phyloP scores from a whole-genome alignment of 1,140 invertebrate genomes.

The Pseudoatta argentina region DNA sequence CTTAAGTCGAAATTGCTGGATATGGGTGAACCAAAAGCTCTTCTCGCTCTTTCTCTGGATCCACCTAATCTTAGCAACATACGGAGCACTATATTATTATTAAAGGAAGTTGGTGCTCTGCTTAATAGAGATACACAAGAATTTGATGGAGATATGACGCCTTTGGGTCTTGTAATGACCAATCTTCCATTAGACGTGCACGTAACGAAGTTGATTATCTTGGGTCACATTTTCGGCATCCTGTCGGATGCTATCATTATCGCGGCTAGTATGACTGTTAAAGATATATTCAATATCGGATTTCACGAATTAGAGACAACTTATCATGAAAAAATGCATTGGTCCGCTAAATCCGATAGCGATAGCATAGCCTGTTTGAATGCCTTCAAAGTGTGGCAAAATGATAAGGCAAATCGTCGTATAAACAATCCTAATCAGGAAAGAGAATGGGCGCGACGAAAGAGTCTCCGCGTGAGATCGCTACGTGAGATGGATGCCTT shows the following conservation, averaged over 20 bases:
- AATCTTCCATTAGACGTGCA: slow-evolving; percentile 93
- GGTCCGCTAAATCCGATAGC: slow-evolving; percentile 93
- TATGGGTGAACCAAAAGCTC: slow-evolving; percentile 93
- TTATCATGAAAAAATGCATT: slow-evolving; percentile 92
- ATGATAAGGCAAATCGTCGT: slow-evolving; percentile 75
- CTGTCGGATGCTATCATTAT: slow-evolving; percentile 95
- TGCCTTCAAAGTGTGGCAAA: slow-evolving; percentile 90
- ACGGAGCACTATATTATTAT: slow-evolving; percentile 91
- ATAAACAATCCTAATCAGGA: slow-evolving; percentile 84
- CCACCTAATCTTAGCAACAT: slow-evolving; percentile 95
- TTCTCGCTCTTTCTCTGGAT: slow-evolving; percentile 94
- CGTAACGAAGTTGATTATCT: slow-evolving; percentile 93
- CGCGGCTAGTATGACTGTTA: slow-evolving; percentile 93
- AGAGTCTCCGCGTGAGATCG: slow-evolving; percentile 91
- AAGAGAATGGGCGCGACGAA: slow-evolving; percentile 90
- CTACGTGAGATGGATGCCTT: slow-evolving; percentile 91
- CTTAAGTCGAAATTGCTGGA: slow-evolving; percentile 94
- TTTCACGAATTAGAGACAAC: slow-evolving; percentile 91
- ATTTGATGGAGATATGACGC: slow-evolving; percentile 96
- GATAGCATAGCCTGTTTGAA: slow-evolving; percentile 94
- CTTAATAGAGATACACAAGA: slow-evolving; percentile 87
- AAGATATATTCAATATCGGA: slow-evolving; percentile 92
- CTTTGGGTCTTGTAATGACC: slow-evolving; percentile 94
- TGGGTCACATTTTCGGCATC: slow-evolving; percentile 95
- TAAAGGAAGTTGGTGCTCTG: slow-evolving; percentile 95